Percentiles rank a stretch among this genome's conserved stretches.
Evolutionary conservation across 1,140 invertebrate genomes (phyloP).

Genomic region (Reticulitermes speratus): DNA sequence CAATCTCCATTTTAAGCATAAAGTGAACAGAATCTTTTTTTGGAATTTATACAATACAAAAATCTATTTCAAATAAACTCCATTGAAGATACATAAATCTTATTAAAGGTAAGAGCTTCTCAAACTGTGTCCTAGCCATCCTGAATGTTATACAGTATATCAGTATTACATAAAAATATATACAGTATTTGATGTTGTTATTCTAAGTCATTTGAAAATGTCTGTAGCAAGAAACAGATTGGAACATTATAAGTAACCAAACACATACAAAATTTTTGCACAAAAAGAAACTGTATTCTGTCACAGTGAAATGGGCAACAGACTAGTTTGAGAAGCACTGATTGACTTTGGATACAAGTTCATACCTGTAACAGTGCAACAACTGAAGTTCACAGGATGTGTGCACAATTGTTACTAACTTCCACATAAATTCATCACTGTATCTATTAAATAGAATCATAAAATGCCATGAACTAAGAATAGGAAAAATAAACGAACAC

Average conservation of each 20-base stretch:
- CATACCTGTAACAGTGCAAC: not conserved
- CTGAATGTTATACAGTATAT: not conserved
- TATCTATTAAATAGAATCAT: not conserved
- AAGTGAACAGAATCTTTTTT: too few relatives aligned
- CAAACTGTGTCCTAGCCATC: not conserved
- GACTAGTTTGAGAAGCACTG: constrained; percentile 1
- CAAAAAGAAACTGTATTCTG: not conserved
- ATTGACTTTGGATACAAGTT: not conserved
- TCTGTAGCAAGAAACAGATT: not conserved
- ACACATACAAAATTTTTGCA: not conserved
- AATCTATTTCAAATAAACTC: not conserved
- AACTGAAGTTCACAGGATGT: not conserved
- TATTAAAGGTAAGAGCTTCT: not conserved
- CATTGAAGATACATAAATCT: not conserved
- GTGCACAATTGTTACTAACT: not conserved
- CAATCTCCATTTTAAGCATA: too few relatives aligned
- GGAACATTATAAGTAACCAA: not conserved
- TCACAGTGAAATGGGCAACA: not conserved
- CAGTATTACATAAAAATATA: not conserved
- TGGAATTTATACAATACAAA: not conserved
- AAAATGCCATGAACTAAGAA: not conserved
- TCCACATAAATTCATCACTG: not conserved
- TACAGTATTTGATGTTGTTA: not conserved
- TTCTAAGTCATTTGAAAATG: not conserved
- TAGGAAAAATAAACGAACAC: too few relatives aligned